These are phyloP conservation scores for Coracopsis vasa DNA, from an alignment of 2,113 vertebrate genomes.

Conservation along the genomic window DNA sequence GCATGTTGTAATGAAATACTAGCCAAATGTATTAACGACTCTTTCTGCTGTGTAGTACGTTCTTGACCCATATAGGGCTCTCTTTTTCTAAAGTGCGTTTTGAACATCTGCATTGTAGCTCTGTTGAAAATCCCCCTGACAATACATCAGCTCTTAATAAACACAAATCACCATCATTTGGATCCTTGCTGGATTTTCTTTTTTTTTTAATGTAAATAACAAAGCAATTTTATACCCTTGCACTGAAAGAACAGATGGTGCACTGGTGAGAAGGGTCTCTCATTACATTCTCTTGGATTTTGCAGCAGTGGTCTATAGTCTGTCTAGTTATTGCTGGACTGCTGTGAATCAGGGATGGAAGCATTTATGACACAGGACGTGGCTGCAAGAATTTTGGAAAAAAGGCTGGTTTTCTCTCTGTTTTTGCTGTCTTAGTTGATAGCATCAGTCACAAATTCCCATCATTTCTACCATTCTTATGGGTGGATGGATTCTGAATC, in stretches of 20 bases:
- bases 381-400: neutral
- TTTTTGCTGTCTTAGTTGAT: neutral
- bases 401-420: neutral
- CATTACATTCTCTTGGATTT: neutral
- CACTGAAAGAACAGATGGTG: slow-evolving; percentile 40
- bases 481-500: neutral
- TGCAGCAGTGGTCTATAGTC: neutral
- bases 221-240: neutral
- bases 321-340: neutral
- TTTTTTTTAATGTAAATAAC: slow-evolving; percentile 4
- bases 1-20: neutral
- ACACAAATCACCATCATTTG: neutral
- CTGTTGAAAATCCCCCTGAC: neutral
- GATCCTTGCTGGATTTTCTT: neutral
- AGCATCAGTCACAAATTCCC: neutral
- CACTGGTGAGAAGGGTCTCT: slow-evolving; percentile 12
- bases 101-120: neutral
- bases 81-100: neutral
- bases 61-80: neutral
- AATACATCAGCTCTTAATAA: neutral
- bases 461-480: neutral
- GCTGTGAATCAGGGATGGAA: neutral
- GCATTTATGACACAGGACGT: neutral
- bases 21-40: neutral
- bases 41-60: neutral